Percentiles rank a stretch among this genome's conserved stretches.
phyloP scores from a whole-genome alignment of 2,797 vertebrate species.

The Halcyon chelicuti region DNA sequence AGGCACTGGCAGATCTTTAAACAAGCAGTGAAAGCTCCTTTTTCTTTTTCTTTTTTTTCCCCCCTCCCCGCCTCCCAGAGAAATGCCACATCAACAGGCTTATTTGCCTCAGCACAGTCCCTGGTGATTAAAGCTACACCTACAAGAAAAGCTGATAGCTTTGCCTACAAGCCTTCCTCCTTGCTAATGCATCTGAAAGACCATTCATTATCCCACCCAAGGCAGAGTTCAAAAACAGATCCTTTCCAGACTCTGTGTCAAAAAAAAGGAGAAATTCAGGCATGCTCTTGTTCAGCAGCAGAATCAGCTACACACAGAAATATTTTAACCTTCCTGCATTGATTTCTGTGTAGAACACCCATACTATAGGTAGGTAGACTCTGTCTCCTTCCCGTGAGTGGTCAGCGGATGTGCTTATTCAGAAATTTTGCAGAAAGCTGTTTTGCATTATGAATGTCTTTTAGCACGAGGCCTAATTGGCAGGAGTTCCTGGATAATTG shows the following conservation, averaged over 20 bases:
- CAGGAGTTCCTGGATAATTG: neutral
- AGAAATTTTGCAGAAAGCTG: neutral
- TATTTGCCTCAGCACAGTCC: neutral
- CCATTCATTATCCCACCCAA: slow-evolving; percentile 42
- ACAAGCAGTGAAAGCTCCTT: neutral
- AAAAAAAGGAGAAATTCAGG: neutral
- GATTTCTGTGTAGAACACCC: neutral
- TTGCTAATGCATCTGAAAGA: slow-evolving; percentile 20
- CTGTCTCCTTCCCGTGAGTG: neutral
- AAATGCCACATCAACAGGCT: slow-evolving; percentile 15
- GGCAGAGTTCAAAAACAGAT: neutral
- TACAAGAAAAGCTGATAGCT: slow-evolving; percentile 32
- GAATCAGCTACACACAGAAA: neutral
- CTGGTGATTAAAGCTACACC: slow-evolving; percentile 45
- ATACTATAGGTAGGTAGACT: fast-evolving
- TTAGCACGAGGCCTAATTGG: neutral
- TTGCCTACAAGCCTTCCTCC: neutral
- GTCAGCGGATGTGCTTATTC: neutral
- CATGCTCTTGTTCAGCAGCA: neutral
- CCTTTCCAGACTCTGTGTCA: neutral
- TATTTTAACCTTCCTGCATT: neutral
- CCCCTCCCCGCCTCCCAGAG: neutral
- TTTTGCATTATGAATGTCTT: neutral
- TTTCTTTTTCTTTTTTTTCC: neutral
- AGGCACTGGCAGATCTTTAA: slow-evolving; percentile 24